Evolutionary conservation across 1,140 invertebrate genomes (phyloP), one percentile per base, ranked within the genome.

Genomic region (Calliphora vicina): DNA sequence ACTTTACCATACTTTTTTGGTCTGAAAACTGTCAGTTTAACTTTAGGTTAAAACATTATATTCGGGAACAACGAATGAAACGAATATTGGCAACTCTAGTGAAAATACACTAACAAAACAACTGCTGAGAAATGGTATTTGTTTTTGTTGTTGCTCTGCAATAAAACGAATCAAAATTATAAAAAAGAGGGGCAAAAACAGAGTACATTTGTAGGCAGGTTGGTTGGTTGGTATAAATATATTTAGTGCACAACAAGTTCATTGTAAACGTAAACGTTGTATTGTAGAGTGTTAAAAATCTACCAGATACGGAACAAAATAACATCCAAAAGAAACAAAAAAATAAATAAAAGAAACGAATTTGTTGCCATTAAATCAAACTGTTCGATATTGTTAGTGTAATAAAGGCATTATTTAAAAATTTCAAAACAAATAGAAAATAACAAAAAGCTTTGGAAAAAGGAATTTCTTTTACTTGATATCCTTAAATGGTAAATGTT

Each of bases 261-360:
- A 78, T 78, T 78, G 35, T 45, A 23, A 78, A 78, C 74, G 74
- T 78, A 43, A 78, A 78, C 74, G 74, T 78, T 76, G 35, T 43
- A 43, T 43, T 17, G 74, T 78, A 23, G 29, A 45, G 74, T 23
- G 20, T 78, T 43, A n/a, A 17, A n/a, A 20, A 43, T 43, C 13
- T 45, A 35, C n/a, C 9, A 78, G 35, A 43, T 78, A 43, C 74
- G 74, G 74, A 78, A 67, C 3, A 67, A 67, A 67, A 67, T n/a
- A 67, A 20, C 12, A 67, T 8, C 20, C 23, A 23, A 67, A n/a
- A n/a, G 8, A 2, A 57, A 57, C 2, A n/a, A 57, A n/a, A 17
- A 5, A 3, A 67, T 23, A 67, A 67, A 67, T 0, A 50, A 50
- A 50, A 50, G 1, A 3, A 23, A 23, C 23, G 10, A 23, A 25